Evolutionary conservation across 2,113 vertebrate genomes (phyloP).

Genomic region (Ameiurus melas): DNA sequence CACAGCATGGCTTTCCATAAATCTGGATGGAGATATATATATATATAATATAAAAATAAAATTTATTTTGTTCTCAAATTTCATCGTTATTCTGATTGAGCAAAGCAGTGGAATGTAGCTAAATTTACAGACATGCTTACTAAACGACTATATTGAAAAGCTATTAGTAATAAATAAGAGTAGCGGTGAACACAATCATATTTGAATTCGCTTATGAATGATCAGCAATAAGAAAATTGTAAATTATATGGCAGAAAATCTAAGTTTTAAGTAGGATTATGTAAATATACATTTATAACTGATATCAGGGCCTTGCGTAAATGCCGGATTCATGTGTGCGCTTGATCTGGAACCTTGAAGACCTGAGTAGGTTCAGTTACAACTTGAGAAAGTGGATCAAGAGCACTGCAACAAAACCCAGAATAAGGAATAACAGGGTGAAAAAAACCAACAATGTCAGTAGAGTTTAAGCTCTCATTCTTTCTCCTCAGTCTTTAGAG

Average conservation of each 20-base stretch:
- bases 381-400: too few relatives aligned
- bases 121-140: background rate
- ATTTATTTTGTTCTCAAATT: too few relatives aligned
- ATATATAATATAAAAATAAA: too few relatives aligned
- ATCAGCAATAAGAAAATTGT: background rate
- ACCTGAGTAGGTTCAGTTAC: background rate
- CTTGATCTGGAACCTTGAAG: background rate
- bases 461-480: background rate
- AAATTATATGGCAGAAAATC: background rate
- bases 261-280: background rate
- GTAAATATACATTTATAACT: background rate
- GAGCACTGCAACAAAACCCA: background rate
- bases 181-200: background rate
- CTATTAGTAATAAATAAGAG: background rate
- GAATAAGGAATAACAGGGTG: background rate
- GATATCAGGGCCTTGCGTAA: background rate
- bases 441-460: background rate
- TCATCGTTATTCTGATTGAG: background rate
- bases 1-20: background rate
- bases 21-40: background rate
- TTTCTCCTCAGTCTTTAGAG: background rate
- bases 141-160: background rate
- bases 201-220: background rate
- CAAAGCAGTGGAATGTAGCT: background rate
- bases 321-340: background rate